Percentiles rank a stretch among this genome's conserved stretches.
phyloP scores from a whole-genome alignment of 1,140 invertebrate species.

The Battus philenor region DNA sequence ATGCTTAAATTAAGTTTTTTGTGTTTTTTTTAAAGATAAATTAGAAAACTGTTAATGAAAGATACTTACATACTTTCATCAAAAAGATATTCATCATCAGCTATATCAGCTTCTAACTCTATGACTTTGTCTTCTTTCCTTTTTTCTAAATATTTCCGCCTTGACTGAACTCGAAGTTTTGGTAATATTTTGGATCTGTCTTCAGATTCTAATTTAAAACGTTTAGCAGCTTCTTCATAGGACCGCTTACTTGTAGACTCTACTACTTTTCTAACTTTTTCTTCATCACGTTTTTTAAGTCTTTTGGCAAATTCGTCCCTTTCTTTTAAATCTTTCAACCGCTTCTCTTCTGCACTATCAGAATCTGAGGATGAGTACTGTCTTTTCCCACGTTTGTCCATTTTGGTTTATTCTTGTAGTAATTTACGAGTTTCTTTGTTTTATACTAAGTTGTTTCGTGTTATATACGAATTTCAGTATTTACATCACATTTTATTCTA shows the following conservation, averaged over 20 bases:
- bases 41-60: too few species aligned
- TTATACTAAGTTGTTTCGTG: too few species aligned
- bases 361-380: conserved; percentile 74
- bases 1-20: too few species aligned
- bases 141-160: conserved; percentile 96
- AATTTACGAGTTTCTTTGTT: too few species aligned
- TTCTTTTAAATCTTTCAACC: conserved; percentile 90
- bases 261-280: conserved; percentile 89
- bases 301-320: conserved; percentile 95
- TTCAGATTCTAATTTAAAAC: conserved; percentile 91
- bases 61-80: conserved; percentile 86
- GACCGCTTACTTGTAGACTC: conserved; percentile 84
- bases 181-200: conserved; percentile 92
- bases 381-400: conserved; percentile 67
- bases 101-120: conserved; percentile 96
- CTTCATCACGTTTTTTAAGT: conserved; percentile 93
- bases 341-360: conserved; percentile 81
- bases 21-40: too few species aligned
- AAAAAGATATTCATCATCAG: conserved; percentile 98
- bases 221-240: conserved; percentile 94
- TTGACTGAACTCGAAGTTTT: conserved; percentile 91
- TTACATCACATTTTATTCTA: too few species aligned
- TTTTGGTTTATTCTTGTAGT: too few species aligned
- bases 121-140: conserved; percentile 96
- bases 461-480: too few species aligned